Conservation (phyloP, 2,888 invertebrate genomes). For the Helleia helle region DNA sequence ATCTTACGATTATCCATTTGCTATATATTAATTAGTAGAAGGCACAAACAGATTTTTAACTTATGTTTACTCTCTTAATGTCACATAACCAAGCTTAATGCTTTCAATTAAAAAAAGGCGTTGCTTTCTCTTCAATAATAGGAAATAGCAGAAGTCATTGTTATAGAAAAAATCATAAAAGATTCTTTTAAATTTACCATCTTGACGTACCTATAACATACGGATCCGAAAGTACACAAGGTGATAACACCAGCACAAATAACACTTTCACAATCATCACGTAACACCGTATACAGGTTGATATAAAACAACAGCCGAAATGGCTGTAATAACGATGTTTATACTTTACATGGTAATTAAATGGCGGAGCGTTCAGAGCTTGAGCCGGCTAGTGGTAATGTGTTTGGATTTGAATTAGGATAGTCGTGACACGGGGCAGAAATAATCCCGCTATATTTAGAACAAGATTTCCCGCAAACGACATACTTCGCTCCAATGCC, state of each 20-base stretch:
- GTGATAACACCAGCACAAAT: conserved; percentile 29
- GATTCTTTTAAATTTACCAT: too few relatives aligned
- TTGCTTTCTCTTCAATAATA: too few relatives aligned
- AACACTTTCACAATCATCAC: conserved; percentile 26
- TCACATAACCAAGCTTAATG: too few relatives aligned
- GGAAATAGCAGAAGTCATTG: too few relatives aligned
- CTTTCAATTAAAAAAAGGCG: too few relatives aligned
- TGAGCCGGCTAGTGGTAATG: conserved; percentile 42
- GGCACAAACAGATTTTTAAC: too few relatives aligned
- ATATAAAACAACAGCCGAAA: not conserved
- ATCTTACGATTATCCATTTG: too few relatives aligned
- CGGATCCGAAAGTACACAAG: conserved; percentile 27
- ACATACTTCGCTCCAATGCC: conserved; percentile 53
- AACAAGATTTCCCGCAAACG: conserved; percentile 64
- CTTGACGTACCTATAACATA: conserved; percentile 37
- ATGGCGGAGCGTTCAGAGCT: conserved; percentile 42
- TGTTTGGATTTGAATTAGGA: conserved; percentile 56
- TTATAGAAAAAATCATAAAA: too few relatives aligned
- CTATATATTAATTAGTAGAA: too few relatives aligned
- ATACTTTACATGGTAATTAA: conserved; percentile 33
- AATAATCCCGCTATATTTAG: conserved; percentile 70
- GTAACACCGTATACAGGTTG: too few relatives aligned
- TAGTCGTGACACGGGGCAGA: conserved; percentile 53
- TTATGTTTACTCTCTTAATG: too few relatives aligned
- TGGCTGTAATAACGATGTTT: conserved; percentile 11